Evolutionary conservation across 2,888 invertebrate species (phyloP).

Genomic region (Alloplasta piceator): DNA sequence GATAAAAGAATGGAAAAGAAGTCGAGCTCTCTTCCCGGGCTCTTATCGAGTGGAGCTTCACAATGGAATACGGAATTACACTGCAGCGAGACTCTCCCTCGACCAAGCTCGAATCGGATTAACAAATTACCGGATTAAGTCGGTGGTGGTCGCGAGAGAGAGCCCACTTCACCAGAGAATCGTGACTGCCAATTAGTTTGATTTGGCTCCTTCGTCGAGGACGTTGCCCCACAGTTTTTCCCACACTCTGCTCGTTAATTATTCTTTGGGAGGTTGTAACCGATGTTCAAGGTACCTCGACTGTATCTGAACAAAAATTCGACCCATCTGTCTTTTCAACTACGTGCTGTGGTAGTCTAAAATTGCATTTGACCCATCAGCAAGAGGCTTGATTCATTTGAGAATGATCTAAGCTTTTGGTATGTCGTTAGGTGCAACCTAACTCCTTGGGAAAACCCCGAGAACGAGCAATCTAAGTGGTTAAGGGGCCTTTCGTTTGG

Average conservation of each 20-base stretch:
- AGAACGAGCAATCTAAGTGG: no score
- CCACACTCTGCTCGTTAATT: slow-evolving; percentile 11
- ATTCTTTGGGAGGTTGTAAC: neutral
- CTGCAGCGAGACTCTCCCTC: slow-evolving; percentile 20
- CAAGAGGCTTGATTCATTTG: no score
- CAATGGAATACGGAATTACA: slow-evolving; percentile 42
- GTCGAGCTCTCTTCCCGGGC: slow-evolving; percentile 9
- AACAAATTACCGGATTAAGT: slow-evolving; percentile 60
- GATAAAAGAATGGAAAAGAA: slow-evolving; percentile 22
- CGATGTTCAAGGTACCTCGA: slow-evolving; percentile 6
- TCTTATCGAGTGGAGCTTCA: slow-evolving; percentile 36
- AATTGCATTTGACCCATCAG: no score
- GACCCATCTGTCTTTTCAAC: no score
- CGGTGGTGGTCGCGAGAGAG: slow-evolving; percentile 4
- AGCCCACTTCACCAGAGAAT: slow-evolving; percentile 39
- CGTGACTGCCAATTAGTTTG: slow-evolving; percentile 53
- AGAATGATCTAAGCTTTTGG: no score
- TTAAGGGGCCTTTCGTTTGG: neutral
- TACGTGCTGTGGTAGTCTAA: no score
- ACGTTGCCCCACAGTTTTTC: slow-evolving; percentile 25
- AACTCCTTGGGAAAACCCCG: no score
- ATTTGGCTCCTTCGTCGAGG: slow-evolving; percentile 18
- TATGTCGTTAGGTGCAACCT: no score
- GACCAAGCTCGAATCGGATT: slow-evolving; percentile 52
- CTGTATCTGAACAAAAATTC: neutral